Evolutionary conservation across 2,797 vertebrate species (phyloP).

Genomic region (Pangasius sanitwongsei): DNA sequence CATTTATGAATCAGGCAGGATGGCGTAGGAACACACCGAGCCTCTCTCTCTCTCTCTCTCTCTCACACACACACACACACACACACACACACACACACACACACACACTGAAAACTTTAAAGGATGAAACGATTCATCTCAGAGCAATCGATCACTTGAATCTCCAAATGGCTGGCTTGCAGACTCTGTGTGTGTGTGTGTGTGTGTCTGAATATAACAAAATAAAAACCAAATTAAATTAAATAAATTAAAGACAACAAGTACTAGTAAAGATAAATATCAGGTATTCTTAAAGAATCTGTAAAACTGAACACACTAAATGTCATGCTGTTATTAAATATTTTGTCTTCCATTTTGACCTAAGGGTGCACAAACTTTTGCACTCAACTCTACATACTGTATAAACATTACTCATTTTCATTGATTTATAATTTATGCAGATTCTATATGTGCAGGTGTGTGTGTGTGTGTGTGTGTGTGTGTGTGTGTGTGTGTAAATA

Average conservation of each 20-base stretch:
- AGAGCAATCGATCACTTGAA: conserved; percentile 60
- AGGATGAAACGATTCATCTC: conserved; percentile 43
- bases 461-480: neutral
- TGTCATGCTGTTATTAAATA: too few species aligned
- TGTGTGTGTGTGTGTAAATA: conserved; percentile 14
- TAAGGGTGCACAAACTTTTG: neutral
- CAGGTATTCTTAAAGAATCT: neutral
- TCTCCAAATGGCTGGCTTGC: too few species aligned
- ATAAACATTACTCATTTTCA: neutral
- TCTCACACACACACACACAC: neutral
- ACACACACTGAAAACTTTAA: neutral
- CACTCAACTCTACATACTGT: neutral
- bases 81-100: neutral
- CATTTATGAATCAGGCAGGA: neutral
- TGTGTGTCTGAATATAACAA: neutral
- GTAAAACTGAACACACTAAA: neutral
- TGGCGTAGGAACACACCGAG: too few species aligned
- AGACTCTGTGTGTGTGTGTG: neutral
- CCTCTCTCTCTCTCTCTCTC: too few species aligned
- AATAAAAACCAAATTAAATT: too few species aligned
- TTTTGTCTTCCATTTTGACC: neutral
- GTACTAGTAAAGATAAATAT: neutral
- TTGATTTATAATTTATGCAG: too few species aligned
- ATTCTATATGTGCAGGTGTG: too few species aligned
- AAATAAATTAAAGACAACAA: too few species aligned